phyloP scores from a whole-genome alignment of 2,113 vertebrate species.

The Brienomyrus longianalis region DNA sequence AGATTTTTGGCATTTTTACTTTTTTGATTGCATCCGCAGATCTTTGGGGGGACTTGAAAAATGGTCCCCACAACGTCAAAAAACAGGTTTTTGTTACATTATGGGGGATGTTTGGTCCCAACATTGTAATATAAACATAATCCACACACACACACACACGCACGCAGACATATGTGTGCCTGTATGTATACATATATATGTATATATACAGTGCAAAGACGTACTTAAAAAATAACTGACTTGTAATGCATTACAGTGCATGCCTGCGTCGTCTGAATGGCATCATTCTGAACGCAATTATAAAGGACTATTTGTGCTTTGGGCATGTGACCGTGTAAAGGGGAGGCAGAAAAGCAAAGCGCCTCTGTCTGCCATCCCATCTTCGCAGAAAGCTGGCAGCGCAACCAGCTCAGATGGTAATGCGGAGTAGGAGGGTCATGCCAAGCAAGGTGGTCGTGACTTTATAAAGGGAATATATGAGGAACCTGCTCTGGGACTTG shows the following conservation, averaged over 20 bases:
- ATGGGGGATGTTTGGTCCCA: too few species aligned
- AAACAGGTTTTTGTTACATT: too few species aligned
- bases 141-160: too few species aligned
- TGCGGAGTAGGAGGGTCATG: conserved; percentile 57
- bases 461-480: conserved; percentile 49
- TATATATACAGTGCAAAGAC: not conserved
- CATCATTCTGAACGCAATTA: conserved; percentile 49
- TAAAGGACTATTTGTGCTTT: conserved; percentile 64
- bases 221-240: not conserved
- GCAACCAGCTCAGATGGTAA: conserved; percentile 34
- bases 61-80: too few species aligned
- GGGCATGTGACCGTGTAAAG: conserved; percentile 61
- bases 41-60: too few species aligned
- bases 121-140: too few species aligned
- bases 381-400: conserved; percentile 38
- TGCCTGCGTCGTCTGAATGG: conserved; percentile 42
- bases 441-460: conserved; percentile 35
- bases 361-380: conserved; percentile 36
- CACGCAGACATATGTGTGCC: too few species aligned
- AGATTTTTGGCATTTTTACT: too few species aligned
- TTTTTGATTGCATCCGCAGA: too few species aligned
- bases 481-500: conserved; percentile 21
- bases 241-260: conserved; percentile 15
- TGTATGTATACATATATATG: not conserved
- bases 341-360: conserved; percentile 36